Base-by-base conservation (phyloP, 2,888 invertebrate species). In the Caenorhabditis afra region DNA sequence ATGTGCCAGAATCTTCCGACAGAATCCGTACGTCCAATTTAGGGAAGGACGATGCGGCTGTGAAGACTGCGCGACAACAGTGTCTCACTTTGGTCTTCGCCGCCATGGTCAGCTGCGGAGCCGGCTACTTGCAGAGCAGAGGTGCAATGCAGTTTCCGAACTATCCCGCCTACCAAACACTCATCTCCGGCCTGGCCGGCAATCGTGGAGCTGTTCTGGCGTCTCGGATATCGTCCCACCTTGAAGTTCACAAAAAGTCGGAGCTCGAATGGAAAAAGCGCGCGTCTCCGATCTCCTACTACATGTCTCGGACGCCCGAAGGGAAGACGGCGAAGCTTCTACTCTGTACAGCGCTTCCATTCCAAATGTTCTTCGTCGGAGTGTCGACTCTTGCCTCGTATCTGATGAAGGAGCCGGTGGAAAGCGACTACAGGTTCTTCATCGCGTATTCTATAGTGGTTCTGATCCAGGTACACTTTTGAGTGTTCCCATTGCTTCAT, bases 161-260 rank as follows among this genome's bases (percentile, higher is more conserved):
- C 37, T 80, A 81, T 22, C 80, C 82, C 1, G 82, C 81, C 10
- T 84, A 79, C 64, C 82, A 79, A 55, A 80, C 84, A 5, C 61
- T 84, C 12, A 84, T 84, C 7, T 75, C 81, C 12, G 83, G 83
- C 18, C 49, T 81, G 2, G 61, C 82, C 14, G 84, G 84, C 12
- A 84, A 84, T 41, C 78, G 84, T 10, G 76, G 81, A 29, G 82
- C 81, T 1, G 75, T 84, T 7, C 62, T 79, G 22, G 84, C 84
- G 0, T 78, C 81, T 1, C 49, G 82, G 22, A 82, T 84, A n/a
- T 82, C 82, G 0, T 76, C 82, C 1, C 39, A 76, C 55, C 29
- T 84, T 39, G 79, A 77, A 45, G 35, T 82, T n/a, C 58, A 64
- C 29, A 66, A 77, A 22, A 20, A 65, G 14, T 82, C 79, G 7